These are phyloP conservation scores for Argyresthia albistria DNA, from an alignment of 2,888 invertebrate species.

Conservation along the genomic window DNA sequence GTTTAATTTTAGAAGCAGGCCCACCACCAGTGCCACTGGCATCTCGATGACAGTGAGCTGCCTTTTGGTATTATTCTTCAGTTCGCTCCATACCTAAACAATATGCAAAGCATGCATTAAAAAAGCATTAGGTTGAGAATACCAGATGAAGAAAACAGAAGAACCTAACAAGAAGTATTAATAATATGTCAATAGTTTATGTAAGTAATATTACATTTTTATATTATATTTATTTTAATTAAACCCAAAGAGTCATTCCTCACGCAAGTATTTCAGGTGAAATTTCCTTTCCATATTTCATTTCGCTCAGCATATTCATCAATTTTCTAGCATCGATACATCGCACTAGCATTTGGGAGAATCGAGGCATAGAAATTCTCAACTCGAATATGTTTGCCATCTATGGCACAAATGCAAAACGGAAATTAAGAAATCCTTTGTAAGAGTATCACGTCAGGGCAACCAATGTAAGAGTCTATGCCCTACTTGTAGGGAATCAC, in stretches of 20 bases:
- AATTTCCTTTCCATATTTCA: background rate
- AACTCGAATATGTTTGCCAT: no score
- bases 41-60: background rate
- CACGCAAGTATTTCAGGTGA: no score
- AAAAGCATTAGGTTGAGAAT: no score
- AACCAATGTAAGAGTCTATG: no score
- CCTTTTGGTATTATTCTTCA: background rate
- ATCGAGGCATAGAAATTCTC: no score
- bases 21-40: conserved; percentile 1
- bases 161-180: background rate
- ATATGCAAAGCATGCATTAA: background rate
- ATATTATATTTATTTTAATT: background rate
- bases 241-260: no score
- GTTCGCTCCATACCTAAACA: conserved; percentile 3
- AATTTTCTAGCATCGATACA: background rate
- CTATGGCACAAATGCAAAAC: no score
- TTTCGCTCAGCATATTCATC: background rate
- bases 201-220: background rate
- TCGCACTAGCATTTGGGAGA: background rate
- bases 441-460: no score
- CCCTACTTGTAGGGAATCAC: no score
- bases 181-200: background rate
- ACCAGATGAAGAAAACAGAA: background rate
- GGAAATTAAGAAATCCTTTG: no score
- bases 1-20: background rate